Percentiles rank a stretch among this genome's conserved stretches.
phyloP scores from a whole-genome alignment of 2,888 invertebrate species.

The Acleris emargana region DNA sequence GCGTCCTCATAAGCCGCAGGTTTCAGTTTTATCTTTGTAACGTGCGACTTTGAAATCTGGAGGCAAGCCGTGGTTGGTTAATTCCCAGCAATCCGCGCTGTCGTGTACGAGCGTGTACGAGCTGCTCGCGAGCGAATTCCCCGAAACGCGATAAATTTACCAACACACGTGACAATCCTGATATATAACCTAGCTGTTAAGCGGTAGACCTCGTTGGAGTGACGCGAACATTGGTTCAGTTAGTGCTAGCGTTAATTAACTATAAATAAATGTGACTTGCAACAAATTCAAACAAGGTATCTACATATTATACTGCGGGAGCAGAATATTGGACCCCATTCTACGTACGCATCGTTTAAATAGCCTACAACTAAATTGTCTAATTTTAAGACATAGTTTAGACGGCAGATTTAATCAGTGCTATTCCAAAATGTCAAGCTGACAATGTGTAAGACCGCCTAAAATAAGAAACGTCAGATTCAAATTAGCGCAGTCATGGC shows the following conservation, averaged over 20 bases:
- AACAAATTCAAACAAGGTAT: too few relatives aligned
- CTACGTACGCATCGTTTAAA: too few relatives aligned
- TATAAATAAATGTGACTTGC: constrained; percentile 33
- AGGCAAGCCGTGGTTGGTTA: constrained; percentile 30
- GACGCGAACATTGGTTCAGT: constrained; percentile 37
- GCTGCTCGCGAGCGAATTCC: constrained; percentile 41
- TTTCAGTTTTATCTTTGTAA: constrained; percentile 26
- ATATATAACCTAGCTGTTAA: constrained; percentile 54
- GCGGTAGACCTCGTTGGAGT: constrained; percentile 37
- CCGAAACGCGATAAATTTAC: constrained; percentile 61
- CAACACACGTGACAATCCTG: constrained; percentile 61
- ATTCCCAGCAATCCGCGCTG: constrained; percentile 34
- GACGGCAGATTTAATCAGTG: too few relatives aligned
- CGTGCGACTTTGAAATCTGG: constrained; percentile 31
- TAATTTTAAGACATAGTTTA: too few relatives aligned
- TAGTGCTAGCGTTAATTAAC: constrained; percentile 44
- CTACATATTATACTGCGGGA: too few relatives aligned
- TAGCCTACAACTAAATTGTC: too few relatives aligned
- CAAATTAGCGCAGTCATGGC: too few relatives aligned
- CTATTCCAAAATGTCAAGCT: too few relatives aligned
- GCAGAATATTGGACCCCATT: too few relatives aligned
- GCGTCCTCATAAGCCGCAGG: constrained; percentile 17
- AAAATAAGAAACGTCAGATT: too few relatives aligned
- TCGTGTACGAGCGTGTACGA: constrained; percentile 12
- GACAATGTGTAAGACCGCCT: too few relatives aligned